Base-by-base conservation (phyloP, 2,888 invertebrate genomes). In the Calliopum simillimum region DNA sequence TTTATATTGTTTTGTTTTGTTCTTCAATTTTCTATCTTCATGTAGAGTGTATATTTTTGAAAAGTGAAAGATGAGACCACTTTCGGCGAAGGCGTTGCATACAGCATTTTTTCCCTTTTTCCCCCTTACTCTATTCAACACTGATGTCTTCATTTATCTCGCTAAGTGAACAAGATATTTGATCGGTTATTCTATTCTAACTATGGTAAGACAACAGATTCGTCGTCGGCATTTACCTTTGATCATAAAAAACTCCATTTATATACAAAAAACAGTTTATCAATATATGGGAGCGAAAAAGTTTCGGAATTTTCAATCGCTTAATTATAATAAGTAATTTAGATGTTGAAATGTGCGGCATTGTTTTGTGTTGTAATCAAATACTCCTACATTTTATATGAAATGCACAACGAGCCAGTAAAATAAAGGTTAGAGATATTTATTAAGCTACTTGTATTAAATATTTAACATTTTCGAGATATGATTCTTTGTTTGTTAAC, bases 51-150 rank as follows among this genome's bases (percentile, higher is more conserved):
- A n/a, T n/a, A n/a, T n/a, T n/a, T 46, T 51, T 53, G 46, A 51
- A 55, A 73, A 73, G 66, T 80, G 81, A 78, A 81, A 81, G 78
- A 81, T 79, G 81, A 81, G 79, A 77, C 77, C 75, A 77, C 68
- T 71, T 71, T 68, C 56, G 68, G 25, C 51, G 68, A 69, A 67
- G 71, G 69, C 69, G 71, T 73, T 71, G 43, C 49, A 58, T 23
- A 55, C 55, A 23, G n/a, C 33, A 33, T 33, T 33, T 33, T 33
- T 33, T 33, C 33, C 33, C 33, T 33, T 33, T 67, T 58, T 56
- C n/a, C n/a, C n/a, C n/a, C 59, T 16, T 49, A 21, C 41, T 58
- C 58, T 21, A 44, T 23, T 55, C 55, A n/a, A 19, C 49, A 47
- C 16, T 51, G 68, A 68, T 68, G 68, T 68, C 68, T 67, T 67